Base-by-base conservation (phyloP, 2,888 invertebrate genomes). In the Horisme vitalbata region DNA sequence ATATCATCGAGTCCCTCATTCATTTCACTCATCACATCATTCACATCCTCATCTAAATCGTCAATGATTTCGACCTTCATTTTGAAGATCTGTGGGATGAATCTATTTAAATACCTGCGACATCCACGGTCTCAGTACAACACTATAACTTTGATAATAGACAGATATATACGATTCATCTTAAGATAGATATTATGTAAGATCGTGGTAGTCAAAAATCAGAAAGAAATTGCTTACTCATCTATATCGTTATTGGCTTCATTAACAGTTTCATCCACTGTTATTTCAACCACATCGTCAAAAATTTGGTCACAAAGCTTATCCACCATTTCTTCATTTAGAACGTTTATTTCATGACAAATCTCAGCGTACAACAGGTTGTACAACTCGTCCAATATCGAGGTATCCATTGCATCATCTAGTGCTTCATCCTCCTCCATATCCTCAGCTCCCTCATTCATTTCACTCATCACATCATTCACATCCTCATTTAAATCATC, bases 271-370 rank as follows among this genome's bases (percentile, higher is more conserved):
- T 41, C 34, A 21, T 41, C 28, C 9, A 27, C 26, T 21, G 20
- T 34, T 1, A 21, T 10, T 2, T 34, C 28, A 9, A 34, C 34
- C 9, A 26, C 26, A 24, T 33, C 32, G 3, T 24, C 41, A 5
- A 41, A 14, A 10, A 31, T 24, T 26, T 32, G 26, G 11, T 41
- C 41, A 26, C 41, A 32, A n/a, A 32, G 18, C 11, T 33, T 24
- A 3, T 33, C 41, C 3, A 18, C 32, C 41, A 32, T 32, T 23
- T 32, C 18, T 7, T 41, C 24, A 18, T 32, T 26, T 10, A 41
- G 11, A 32, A 26, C 18, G 5, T 26, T 26, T 18, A 41, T 32
- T 20, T 41, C 34, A 2, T 34, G 34, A 21, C 27, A 21, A 21
- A 41, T 41, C 20, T 34, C 27, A 27, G 20, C 13, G 21, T 41